Evolutionary conservation across 2,113 vertebrate species (phyloP).

Genomic region (Atherinomorus stipes): DNA sequence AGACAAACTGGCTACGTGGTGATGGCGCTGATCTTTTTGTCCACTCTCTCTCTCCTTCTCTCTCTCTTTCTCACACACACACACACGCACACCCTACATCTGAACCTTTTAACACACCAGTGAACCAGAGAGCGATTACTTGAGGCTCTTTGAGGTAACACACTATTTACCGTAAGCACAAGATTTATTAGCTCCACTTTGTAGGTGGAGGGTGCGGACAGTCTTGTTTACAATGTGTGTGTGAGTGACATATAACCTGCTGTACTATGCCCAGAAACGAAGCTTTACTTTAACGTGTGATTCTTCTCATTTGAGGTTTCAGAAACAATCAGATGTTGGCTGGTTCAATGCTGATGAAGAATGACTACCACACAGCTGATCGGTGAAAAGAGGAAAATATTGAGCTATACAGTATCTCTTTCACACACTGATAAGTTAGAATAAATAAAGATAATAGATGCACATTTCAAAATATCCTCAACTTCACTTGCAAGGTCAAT

Average conservation of each 20-base stretch:
- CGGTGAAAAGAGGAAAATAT: constrained; percentile 18
- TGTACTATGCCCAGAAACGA: constrained; percentile 16
- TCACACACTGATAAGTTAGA: constrained; percentile 31
- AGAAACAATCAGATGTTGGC: no score
- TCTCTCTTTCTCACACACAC: no score
- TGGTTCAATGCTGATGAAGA: constrained; percentile 1
- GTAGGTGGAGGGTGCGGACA: constrained; percentile 55
- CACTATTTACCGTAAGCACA: constrained; percentile 67
- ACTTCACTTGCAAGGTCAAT: not conserved
- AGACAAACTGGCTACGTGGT: constrained; percentile 20
- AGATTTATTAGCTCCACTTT: constrained; percentile 71
- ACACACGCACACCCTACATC: constrained; percentile 45
- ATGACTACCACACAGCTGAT: constrained; percentile 2
- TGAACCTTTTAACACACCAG: constrained; percentile 60
- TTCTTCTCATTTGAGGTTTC: constrained; percentile 1
- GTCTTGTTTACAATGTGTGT: constrained; percentile 39
- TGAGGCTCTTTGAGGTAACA: constrained; percentile 29
- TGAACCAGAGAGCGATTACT: constrained; percentile 60
- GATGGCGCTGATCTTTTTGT: constrained; percentile 59
- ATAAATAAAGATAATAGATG: constrained; percentile 26
- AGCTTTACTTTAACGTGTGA: not conserved
- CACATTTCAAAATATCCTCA: no score
- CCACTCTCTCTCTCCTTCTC: constrained; percentile 44
- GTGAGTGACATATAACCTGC: constrained; percentile 21
- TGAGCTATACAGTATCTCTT: not conserved